Evolutionary conservation across 2,888 invertebrate genomes (phyloP).

Genomic region (Scaptomyza caliginosa): DNA sequence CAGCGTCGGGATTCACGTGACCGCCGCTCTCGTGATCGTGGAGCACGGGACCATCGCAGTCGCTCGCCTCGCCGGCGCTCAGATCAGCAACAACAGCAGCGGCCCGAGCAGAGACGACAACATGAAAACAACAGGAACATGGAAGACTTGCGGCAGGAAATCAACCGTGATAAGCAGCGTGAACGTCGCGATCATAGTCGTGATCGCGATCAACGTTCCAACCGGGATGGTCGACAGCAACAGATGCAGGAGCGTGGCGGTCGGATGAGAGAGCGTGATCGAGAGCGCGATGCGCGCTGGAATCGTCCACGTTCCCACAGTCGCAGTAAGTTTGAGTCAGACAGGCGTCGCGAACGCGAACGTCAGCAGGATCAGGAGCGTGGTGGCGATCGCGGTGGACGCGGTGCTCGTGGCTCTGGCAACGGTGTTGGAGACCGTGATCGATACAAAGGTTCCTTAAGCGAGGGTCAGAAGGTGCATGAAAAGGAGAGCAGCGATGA

Average conservation of each 20-base stretch:
- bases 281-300: slow-evolving; percentile 80
- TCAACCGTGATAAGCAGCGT: slow-evolving; percentile 84
- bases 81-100: slow-evolving; percentile 46
- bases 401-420: slow-evolving; percentile 79
- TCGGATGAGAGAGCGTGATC: slow-evolving; percentile 33
- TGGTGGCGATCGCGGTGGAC: slow-evolving; percentile 68
- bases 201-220: slow-evolving; percentile 75
- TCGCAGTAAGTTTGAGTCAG: slow-evolving; percentile 83
- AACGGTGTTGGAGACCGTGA: slow-evolving; percentile 83
- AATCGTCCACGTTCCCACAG: slow-evolving; percentile 82
- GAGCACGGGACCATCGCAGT: slow-evolving; percentile 37
- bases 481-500: slow-evolving; percentile 88
- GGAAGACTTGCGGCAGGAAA: slow-evolving; percentile 84
- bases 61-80: slow-evolving; percentile 63
- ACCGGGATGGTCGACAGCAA: slow-evolving; percentile 67
- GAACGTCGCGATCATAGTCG: slow-evolving; percentile 84
- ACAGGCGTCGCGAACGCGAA: slow-evolving; percentile 81
- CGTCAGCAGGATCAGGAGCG: slow-evolving; percentile 83
- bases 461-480: slow-evolving; percentile 90
- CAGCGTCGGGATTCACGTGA: slow-evolving; percentile 37
- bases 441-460: slow-evolving; percentile 89
- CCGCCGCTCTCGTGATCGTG: slow-evolving; percentile 34
- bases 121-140: slow-evolving; percentile 82
- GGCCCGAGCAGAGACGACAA: slow-evolving; percentile 83
- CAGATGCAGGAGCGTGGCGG: slow-evolving; percentile 69